Evolutionary conservation across 2,888 invertebrate genomes (phyloP), one percentile per base, ranked within the genome.

Genomic region (Venustoraphidia nigricollis): DNA sequence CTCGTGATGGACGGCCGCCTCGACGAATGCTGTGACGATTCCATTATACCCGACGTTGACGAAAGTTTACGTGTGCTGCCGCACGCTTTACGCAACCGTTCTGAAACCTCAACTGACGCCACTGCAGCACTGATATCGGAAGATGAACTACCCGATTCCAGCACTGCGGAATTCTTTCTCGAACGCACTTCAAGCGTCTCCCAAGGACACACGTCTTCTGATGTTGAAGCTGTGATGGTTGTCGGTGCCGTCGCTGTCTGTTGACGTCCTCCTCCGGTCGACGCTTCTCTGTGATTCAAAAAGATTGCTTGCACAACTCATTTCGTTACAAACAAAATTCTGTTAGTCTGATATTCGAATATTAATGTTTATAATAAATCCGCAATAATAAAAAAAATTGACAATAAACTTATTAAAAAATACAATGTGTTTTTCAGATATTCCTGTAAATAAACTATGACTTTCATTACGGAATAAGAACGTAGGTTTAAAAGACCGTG

Each of bases 91-190:
- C 76, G 73, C 56, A 81, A 69, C 55, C 79, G 69, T 53, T 74
- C 77, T 27, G 70, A 68, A 42, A 72, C 73, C 61, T 73, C 77
- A 27, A 27, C 27, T 27, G 27, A 3, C 51, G 67, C 62, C 34
- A 67, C 61, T 41, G 70, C 70, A 42, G 72, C 69, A 61, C 81
- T 81, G 52, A 83, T 75, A 62, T 87, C 86, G 14, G 84, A 83
- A 10, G 82, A 81, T n/a, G 82, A 82, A 60, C 79, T 79, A 59
- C 77, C 81, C 11, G 81, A 82, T 64, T 83, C 82, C 41, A 82
- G 66, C 56, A 74, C 74, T 10, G 74, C 68, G 5, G 82, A 81
- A 64, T 82, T 81, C 61, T 81, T 82, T 34, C 81, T 71, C 13
- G 76, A 68, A n/a, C 58, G 52, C 11, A 66, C 52, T 35, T 53